Base-by-base conservation (phyloP, 2,797 vertebrate genomes). In the Hoplostethus atlanticus region DNA sequence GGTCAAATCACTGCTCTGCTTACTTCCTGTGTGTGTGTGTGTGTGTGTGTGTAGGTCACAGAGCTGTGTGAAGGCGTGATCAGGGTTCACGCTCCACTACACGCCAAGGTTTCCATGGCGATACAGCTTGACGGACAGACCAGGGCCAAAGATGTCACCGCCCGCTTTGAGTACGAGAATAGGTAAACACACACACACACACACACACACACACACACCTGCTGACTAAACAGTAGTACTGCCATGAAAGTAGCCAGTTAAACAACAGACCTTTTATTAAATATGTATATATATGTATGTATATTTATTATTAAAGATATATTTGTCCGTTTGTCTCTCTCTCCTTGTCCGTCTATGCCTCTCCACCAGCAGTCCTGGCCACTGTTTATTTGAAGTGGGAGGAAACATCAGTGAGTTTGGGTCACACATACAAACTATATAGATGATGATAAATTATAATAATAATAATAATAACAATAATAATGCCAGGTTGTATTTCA, bases 71-170 rank as follows among this genome's bases (percentile, higher is more conserved):
- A 97, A 44, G 98, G 96, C 9, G 95, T 99, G 82, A 98, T 99
- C 87, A 90, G 97, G 68, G 96, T 99, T 73, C 96, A 98, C 0
- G 97, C 97, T 11, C 97, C 98, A 0, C 90, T 95, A 47, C 95
- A 97, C 76, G 93, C 96, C 4, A 99, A 98, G 92, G 95, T 99
- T 67, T 99, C 97, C 79, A 99, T 96, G 97, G 98, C 96, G 31
- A 97, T 99, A 87, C 97, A 97, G 42, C 95, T 99, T 57, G 95
- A 95, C 63, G 91, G 90, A 79, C 95, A 96, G 73, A 98, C 92
- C 40, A 97, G 92, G 89, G 97, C 95, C 77, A 96, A 87, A 89
- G 97, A 99, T 13, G 94, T 99, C 56, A 92, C 94, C 9, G 94
- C 95, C 2, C 95, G 96, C 42, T 99, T 98, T 31, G 93, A 96